Base-by-base conservation (phyloP, 2,888 invertebrate genomes). In the Acrobasis suavella region DNA sequence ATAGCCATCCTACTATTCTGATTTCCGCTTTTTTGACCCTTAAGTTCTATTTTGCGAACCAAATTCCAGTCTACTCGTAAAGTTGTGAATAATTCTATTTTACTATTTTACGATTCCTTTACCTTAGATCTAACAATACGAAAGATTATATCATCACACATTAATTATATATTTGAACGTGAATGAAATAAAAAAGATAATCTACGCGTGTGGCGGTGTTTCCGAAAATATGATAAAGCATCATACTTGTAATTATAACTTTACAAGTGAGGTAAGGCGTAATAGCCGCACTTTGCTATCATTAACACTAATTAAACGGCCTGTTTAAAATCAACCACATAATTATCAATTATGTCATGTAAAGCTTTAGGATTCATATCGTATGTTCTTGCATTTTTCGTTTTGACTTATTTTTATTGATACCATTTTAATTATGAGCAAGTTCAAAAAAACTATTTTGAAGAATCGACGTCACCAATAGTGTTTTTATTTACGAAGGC, bases 281-380 rank as follows among this genome's bases (percentile, higher is more conserved):
- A 46, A 46, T 46, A n/a, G 46, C 46, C 46, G 9, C 46, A n/a
- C 46, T 46, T 46, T 46, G 46, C 46, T 46, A 46, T 46, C 51
- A 17, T 51, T 51, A 51, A 5, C 17, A 50, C 50, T 50, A 46
- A 46, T 46, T 46, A 46, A 46, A 46, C 46, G n/a, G 32, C 32
- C 7, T 46, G 46, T 46, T 46, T 46, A n/a, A n/a, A 46, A 46
- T 14, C n/a, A 46, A 42, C 42, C 2, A 42, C 3, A 42, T 42
- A 12, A 42, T 42, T 42, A 10, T 42, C 42, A 12, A 12, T 42
- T 42, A 42, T 12, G 14, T 42, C 42, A 42, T 42, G 3, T 42
- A 12, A 46, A n/a, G 14, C 12, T 3, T n/a, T 12, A 46, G 42
- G 12, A 14, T 5, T 12, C 12, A 14, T 42, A 42, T 42, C 39